Conservation (phyloP, 1,140 invertebrate genomes). For the Globodera rostochiensis region DNA sequence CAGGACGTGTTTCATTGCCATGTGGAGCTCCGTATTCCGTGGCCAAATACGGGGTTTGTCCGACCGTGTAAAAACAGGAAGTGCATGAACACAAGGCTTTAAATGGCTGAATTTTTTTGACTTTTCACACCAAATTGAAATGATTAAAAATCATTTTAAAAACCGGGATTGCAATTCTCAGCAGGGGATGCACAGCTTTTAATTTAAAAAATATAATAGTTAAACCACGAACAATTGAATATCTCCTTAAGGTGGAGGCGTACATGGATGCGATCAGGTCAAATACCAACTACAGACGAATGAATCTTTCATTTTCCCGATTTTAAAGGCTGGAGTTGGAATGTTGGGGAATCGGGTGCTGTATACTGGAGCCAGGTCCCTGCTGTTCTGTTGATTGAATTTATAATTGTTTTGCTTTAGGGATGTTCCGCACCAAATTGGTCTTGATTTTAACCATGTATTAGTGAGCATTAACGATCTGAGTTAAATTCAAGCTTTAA, state of each 20-base stretch:
- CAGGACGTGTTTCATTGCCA: constrained; percentile 48
- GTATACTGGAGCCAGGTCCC: constrained; percentile 53
- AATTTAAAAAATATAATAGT: neutral
- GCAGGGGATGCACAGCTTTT: no score
- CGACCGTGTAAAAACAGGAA: no score
- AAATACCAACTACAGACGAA: neutral
- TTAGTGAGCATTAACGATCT: no score
- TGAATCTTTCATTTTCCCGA: constrained; percentile 3
- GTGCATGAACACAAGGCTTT: neutral
- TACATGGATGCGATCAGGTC: constrained; percentile 56
- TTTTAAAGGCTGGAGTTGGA: constrained; percentile 47
- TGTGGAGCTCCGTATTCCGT: constrained; percentile 47
- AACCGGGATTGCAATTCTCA: no score
- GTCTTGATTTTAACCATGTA: no score
- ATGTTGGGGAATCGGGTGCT: constrained; percentile 49
- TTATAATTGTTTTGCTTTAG: neutral
- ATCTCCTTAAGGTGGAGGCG: constrained; percentile 37
- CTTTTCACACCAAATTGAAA: neutral
- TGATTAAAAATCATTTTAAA: no score
- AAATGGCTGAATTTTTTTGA: neutral
- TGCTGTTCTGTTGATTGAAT: constrained; percentile 17
- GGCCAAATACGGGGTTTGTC: constrained; percentile 50
- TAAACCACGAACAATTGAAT: neutral
- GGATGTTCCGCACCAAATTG: constrained; percentile 40
- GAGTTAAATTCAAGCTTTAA: no score